phyloP scores from a whole-genome alignment of 2,888 invertebrate genomes.

The Bedellia somnulentella region DNA sequence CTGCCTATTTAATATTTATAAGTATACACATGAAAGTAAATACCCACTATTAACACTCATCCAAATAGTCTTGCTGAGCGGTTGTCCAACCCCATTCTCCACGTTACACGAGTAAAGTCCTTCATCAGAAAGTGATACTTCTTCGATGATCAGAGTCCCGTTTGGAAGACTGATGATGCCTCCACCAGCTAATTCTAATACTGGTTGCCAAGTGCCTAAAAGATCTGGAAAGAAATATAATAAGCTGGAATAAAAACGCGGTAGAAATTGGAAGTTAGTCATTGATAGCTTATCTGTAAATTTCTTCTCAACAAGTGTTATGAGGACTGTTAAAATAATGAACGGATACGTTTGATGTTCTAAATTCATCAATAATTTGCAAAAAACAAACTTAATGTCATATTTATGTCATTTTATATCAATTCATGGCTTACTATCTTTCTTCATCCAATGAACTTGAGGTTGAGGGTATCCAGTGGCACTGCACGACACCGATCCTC shows the following conservation, averaged over 20 bases:
- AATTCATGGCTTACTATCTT: slow-evolving; percentile 72
- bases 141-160: slow-evolving; percentile 45
- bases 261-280: too few species aligned
- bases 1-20: neutral
- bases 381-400: too few species aligned
- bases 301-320: too few species aligned
- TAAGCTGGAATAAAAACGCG: too few species aligned
- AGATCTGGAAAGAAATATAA: slow-evolving; percentile 32
- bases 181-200: slow-evolving; percentile 46
- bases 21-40: neutral
- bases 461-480: slow-evolving; percentile 82
- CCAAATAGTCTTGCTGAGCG: slow-evolving; percentile 50
- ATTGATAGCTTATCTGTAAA: too few species aligned
- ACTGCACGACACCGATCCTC: slow-evolving; percentile 72
- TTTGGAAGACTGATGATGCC: slow-evolving; percentile 49
- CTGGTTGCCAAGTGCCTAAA: slow-evolving; percentile 51
- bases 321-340: too few species aligned
- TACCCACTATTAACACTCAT: slow-evolving; percentile 55
- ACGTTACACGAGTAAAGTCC: slow-evolving; percentile 53
- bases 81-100: slow-evolving; percentile 52
- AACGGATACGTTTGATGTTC: too few species aligned
- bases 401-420: slow-evolving; percentile 6
- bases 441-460: slow-evolving; percentile 74
- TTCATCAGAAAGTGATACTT: slow-evolving; percentile 45
- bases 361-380: too few species aligned